Conservation (phyloP, 2,113 vertebrate species). For the Cyanoderma ruficeps region DNA sequence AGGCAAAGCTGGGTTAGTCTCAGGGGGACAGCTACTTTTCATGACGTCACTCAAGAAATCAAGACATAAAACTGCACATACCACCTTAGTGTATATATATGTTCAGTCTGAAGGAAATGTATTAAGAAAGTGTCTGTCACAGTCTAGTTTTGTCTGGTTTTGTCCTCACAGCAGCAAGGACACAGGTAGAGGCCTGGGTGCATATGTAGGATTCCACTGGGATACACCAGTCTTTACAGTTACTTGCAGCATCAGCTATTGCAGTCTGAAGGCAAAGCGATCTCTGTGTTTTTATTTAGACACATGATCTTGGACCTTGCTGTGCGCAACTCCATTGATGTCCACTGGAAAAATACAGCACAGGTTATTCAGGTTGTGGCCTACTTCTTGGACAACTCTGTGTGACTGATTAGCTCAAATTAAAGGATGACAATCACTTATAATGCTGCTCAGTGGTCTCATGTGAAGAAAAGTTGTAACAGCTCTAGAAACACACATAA, state of each 20-base stretch:
- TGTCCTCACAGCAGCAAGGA: background rate
- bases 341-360: background rate
- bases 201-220: background rate
- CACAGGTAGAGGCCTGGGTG: background rate
- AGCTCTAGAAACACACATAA: background rate
- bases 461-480: background rate
- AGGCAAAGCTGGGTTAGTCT: background rate
- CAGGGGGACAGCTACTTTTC: background rate
- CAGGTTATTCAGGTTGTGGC: background rate
- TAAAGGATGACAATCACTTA: background rate
- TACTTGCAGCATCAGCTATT: background rate
- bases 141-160: background rate
- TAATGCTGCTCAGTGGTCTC: background rate
- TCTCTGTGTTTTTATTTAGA: background rate
- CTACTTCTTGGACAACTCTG: background rate
- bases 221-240: background rate
- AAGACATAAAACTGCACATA: background rate
- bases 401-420: background rate
- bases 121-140: background rate
- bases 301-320: background rate
- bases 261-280: background rate
- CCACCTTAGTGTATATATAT: background rate
- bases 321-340: background rate
- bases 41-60: background rate
- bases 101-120: background rate